Base-by-base conservation (phyloP, 2,113 vertebrate species). In the Festucalex cinctus region DNA sequence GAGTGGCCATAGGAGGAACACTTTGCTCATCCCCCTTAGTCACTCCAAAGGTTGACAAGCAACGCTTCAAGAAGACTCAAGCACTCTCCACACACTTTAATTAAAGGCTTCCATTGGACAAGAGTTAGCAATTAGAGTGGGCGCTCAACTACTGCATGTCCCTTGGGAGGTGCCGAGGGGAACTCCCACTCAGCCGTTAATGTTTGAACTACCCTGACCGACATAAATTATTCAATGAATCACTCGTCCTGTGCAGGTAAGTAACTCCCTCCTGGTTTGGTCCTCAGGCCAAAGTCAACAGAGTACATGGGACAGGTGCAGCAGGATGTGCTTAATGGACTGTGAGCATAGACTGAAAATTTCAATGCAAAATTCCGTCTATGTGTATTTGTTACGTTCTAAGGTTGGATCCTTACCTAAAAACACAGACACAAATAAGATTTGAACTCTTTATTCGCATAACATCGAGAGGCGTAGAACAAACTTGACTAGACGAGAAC, bases 61-160 rank as follows among this genome's bases (percentile, higher is more conserved):
- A 8, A 41, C 63, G 56, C 62, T 58, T 44, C 58, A 43, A 74
- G 73, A 68, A 75, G 70, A 69, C 63, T 76, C 65, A 63, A 46
- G 70, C 59, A 53, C 51, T 69, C 68, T 78, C 63, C 26, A 26
- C 51, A 68, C 63, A 74, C 77, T 74, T 76, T 87, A 87, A 89
- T 91, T 90, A 88, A 83, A 87, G 76, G 76, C 81, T 82, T 82
- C 74, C 66, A 44, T 74, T 78, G 83, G 77, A 88, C 88, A 85
- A 83, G 81, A 85, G 80, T 86, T 82, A 65, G 84, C 85, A 90
- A 88, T 90, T 90, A 89, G 74, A 83, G 70, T 66, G 77, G 80
- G 77, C 77, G 63, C 74, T 83, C 76, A 74, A 79, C 77, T 68
- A 66, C 78, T 73, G 71, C 70, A 61, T 54, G 75, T 83, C 86